Conservation (phyloP, 2,888 invertebrate genomes). For the Apamea crenata region DNA sequence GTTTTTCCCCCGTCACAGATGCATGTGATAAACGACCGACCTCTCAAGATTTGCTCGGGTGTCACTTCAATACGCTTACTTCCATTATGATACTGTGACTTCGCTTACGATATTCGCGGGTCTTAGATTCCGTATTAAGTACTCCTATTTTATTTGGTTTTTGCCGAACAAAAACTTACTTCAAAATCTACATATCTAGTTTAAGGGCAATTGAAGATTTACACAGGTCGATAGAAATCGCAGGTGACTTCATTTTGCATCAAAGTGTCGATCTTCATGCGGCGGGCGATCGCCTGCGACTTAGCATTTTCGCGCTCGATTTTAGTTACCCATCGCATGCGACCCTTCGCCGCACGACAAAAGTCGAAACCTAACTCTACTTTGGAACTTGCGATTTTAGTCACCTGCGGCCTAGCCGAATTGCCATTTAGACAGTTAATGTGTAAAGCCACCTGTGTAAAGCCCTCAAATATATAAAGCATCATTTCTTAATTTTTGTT, state of each 20-base stretch:
- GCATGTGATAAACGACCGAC: constrained; percentile 82
- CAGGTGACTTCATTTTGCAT: background rate
- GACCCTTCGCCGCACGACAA: background rate
- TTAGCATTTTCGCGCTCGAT: background rate
- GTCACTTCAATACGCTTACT: constrained; percentile 70
- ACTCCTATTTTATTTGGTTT: background rate
- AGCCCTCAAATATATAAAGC: background rate
- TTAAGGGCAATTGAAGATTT: background rate
- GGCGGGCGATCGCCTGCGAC: background rate
- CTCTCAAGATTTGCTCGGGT: constrained; percentile 61
- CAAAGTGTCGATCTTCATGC: background rate
- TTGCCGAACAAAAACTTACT: background rate
- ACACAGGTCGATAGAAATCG: background rate
- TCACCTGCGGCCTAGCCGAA: background rate
- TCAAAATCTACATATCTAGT: background rate
- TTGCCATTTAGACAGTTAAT: background rate
- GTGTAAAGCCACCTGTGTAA: background rate
- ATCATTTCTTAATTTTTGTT: background rate
- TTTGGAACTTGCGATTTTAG: background rate
- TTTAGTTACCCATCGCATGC: background rate
- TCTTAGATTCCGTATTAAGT: constrained; percentile 10
- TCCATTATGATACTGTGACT: constrained; percentile 56
- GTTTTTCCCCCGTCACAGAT: constrained; percentile 80
- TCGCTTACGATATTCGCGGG: constrained; percentile 37
- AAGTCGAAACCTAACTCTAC: background rate